Evolutionary conservation across 2,113 vertebrate species (phyloP), one percentile per base, ranked within the genome.

Genomic region (Gambusia affinis): DNA sequence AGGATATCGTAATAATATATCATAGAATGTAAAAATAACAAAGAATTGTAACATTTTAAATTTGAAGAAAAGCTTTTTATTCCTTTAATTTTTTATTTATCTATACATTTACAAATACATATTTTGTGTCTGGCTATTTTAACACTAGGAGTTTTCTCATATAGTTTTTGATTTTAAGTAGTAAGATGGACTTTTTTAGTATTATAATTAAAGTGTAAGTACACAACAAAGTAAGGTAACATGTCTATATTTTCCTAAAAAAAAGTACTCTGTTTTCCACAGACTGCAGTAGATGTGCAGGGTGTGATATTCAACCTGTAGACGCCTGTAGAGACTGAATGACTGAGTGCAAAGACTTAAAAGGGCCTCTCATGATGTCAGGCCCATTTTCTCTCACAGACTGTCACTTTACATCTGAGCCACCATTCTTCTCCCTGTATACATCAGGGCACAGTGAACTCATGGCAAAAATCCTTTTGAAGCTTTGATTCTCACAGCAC

Each of bases 391-490:
- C 74, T 60, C 61, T 44, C 57, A 44, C 72, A 31, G n/a, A 29
- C 72, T 28, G 66, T 76, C 72, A 67, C 70, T 86, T 73, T 60
- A 76, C n/a, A 2, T 67, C 64, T 60, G 73, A 51, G 39, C 72
- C 70, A 24, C 67, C 37, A 24, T 71, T 76, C 72, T 76, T 74
- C 62, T 76, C 76, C 67, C 33, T 2, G 51, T 68, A 37, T 44
- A 72, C 70, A 78, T 77, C 62, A 79, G 75, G 74, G 39, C 82
- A 76, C 60, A 60, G 73, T 54, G 79, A 78, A 83, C 74, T 74
- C 85, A 57, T 70, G 72, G 62, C 37, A 75, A 74, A 77, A 76
- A 30, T 72, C 73, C 80, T 83, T 35, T 76, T 61, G 80, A 74
- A 83, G 85, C 66, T 79, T 73, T n/a, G 57, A 66, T 75, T 1